phyloP scores from a whole-genome alignment of 1,140 invertebrate genomes.

The Hycleus cichorii region DNA sequence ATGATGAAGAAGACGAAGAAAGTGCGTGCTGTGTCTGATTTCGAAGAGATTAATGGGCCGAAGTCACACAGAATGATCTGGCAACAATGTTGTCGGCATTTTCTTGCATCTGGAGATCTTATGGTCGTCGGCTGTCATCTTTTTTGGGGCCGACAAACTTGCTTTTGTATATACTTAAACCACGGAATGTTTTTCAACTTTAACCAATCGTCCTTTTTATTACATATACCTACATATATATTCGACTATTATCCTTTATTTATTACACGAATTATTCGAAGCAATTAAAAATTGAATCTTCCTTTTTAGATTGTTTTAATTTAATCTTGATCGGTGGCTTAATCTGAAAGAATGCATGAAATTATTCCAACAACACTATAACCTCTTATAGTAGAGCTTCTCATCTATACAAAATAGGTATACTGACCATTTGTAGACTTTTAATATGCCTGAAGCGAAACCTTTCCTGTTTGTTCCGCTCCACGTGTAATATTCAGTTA shows the following conservation, averaged over 20 bases:
- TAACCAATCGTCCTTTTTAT: slow-evolving; percentile 6
- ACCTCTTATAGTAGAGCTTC: background rate
- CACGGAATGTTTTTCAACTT: slow-evolving; percentile 7
- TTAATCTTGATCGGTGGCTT: background rate
- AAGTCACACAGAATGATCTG: slow-evolving; percentile 16
- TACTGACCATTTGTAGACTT: background rate
- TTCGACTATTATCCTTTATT: no score
- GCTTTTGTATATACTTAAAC: background rate
- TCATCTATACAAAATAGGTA: no score
- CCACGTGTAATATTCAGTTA: slow-evolving; percentile 11
- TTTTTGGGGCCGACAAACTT: background rate
- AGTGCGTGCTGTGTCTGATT: slow-evolving; percentile 10
- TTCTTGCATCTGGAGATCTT: slow-evolving; percentile 14
- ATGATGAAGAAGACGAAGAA: background rate
- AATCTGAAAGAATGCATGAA: slow-evolving; percentile 15
- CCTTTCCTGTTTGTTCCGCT: slow-evolving; percentile 10
- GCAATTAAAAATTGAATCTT: no score
- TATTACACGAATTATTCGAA: no score
- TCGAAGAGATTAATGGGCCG: slow-evolving; percentile 15
- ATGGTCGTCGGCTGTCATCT: slow-evolving; percentile 10
- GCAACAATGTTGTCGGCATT: slow-evolving; percentile 14
- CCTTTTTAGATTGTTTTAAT: background rate
- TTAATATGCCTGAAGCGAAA: slow-evolving; percentile 1
- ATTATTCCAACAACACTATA: slow-evolving; percentile 6
- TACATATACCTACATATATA: no score